A percentile compares a stretch with the other conserved stretches of the same genome.
phyloP scores from a whole-genome alignment of 2,888 invertebrate genomes.

The Lucinisca nassula region DNA sequence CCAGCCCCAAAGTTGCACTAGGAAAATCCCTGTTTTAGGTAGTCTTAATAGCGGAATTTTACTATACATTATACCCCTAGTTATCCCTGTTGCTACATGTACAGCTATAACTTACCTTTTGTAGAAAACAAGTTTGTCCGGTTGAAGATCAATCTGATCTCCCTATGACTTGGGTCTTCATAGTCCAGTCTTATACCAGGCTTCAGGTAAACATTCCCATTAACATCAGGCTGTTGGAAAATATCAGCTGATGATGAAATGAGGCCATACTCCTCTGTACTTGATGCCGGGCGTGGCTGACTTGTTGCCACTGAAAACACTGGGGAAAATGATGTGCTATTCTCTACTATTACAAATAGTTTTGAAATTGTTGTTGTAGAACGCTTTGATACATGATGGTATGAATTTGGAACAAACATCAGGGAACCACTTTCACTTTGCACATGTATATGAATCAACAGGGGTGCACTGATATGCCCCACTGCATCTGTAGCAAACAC shows the following conservation, averaged over 20 bases:
- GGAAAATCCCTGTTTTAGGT: no score
- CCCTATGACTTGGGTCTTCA: constrained; percentile 91
- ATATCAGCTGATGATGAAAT: constrained; percentile 63
- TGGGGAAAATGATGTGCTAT: constrained; percentile 60
- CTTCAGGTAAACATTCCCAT: constrained; percentile 74
- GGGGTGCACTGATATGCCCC: constrained; percentile 55
- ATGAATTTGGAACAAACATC: constrained; percentile 48
- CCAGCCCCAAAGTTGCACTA: no score
- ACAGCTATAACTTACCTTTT: constrained; percentile 70
- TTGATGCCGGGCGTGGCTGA: constrained; percentile 48
- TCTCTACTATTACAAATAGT: constrained; percentile 70
- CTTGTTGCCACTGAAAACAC: constrained; percentile 69
- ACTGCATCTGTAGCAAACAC: constrained; percentile 66
- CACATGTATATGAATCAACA: constrained; percentile 56
- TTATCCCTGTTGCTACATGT: no score
- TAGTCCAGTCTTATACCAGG: constrained; percentile 89
- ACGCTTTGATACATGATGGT: constrained; percentile 69
- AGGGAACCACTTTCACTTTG: constrained; percentile 43
- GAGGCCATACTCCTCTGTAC: constrained; percentile 65
- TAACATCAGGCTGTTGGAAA: constrained; percentile 66
- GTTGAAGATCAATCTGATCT: constrained; percentile 76
- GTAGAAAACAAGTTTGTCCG: constrained; percentile 70
- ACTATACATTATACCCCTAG: no score
- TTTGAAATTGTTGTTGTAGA: constrained; percentile 65
- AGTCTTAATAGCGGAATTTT: no score